These are phyloP conservation scores for Drosophila merina DNA, from an alignment of 2,888 invertebrate genomes.

Conservation along the genomic window DNA sequence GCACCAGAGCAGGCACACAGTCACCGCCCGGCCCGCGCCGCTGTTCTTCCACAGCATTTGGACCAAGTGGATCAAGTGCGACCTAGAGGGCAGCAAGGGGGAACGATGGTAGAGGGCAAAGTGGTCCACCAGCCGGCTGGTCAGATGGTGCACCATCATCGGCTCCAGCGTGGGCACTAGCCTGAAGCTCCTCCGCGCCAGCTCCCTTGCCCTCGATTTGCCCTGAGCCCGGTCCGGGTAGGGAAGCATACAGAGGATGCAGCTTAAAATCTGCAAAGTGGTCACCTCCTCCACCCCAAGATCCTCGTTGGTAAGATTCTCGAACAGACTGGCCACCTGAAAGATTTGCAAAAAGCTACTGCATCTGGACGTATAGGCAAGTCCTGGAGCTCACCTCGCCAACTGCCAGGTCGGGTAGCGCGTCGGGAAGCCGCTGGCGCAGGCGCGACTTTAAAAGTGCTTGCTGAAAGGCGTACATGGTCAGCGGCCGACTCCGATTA, in stretches of 20 bases:
- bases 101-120: not conserved
- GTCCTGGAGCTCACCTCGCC: not conserved
- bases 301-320: not conserved
- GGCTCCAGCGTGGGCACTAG: constrained; percentile 15
- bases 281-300: constrained; percentile 11
- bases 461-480: not conserved
- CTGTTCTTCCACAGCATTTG: not conserved
- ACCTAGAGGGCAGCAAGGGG: not conserved
- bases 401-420: not conserved
- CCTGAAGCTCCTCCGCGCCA: not conserved
- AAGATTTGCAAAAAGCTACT: not conserved
- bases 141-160: constrained; percentile 12
- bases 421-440: not conserved
- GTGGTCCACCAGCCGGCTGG: constrained; percentile 3
- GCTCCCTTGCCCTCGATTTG: not conserved
- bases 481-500: not conserved
- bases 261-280: constrained; percentile 3
- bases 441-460: not conserved
- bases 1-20: constrained; percentile 28
- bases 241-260: constrained; percentile 8
- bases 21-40: constrained; percentile 25
- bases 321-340: not conserved
- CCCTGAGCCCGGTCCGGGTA: not conserved
- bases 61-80: constrained; percentile 3
- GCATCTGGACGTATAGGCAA: not conserved